phyloP scores from a whole-genome alignment of 2,113 vertebrate genomes.

The Gymnorhina tibicen region DNA sequence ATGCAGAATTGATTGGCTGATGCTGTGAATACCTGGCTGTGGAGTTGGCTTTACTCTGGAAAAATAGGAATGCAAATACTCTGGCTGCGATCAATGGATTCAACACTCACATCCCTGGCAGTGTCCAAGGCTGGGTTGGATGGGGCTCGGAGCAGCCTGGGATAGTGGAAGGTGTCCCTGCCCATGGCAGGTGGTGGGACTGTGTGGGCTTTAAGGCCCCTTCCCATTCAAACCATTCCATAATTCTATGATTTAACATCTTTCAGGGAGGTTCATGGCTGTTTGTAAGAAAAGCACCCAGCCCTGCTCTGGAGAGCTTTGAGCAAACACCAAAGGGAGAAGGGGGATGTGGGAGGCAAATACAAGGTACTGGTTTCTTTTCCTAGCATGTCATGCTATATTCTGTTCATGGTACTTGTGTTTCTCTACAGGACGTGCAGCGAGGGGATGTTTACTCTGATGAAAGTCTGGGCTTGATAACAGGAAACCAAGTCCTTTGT shows the following conservation, averaged over 20 bases:
- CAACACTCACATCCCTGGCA: not conserved
- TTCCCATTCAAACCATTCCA: not conserved
- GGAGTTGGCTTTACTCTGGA: not conserved
- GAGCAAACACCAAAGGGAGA: not conserved
- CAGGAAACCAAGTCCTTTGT: slow-evolving; percentile 64
- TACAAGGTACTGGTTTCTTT: not conserved
- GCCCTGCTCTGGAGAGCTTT: not conserved
- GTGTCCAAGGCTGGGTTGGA: not conserved
- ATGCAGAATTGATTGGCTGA: not conserved
- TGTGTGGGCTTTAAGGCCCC: not conserved
- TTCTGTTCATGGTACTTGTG: not conserved
- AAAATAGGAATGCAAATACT: not conserved
- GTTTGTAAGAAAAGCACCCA: not conserved
- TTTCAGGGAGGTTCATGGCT: not conserved
- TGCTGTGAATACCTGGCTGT: not conserved
- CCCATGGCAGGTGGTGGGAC: not conserved
- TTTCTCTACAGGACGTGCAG: slow-evolving; percentile 32
- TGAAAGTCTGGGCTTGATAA: slow-evolving; percentile 64
- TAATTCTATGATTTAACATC: not conserved
- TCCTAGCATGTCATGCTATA: not conserved
- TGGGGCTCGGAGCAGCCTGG: not conserved
- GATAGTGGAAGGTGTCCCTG: not conserved
- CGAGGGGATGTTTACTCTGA: slow-evolving; percentile 30
- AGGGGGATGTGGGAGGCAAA: not conserved
- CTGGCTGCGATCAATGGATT: not conserved